Base-by-base conservation (phyloP, 2,888 invertebrate genomes). In the Mythimna vitellina region DNA sequence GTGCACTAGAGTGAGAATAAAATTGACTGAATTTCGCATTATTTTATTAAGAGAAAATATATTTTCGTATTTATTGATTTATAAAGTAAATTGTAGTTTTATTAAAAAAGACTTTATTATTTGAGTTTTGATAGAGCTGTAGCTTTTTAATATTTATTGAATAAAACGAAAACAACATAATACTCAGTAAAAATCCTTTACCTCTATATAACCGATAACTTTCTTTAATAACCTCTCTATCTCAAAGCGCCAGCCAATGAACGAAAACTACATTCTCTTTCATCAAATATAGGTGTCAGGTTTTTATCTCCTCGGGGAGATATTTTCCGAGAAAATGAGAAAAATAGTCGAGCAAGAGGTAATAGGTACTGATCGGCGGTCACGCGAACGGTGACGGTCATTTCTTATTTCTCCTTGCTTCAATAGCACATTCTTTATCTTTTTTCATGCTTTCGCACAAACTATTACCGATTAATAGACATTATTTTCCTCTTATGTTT, bases 311-410 rank as follows among this genome's bases (percentile, higher is more conserved):
- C 14, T 58, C 9, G 20, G 3, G 8, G 51, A 58, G 49, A 53
- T 58, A 38, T 73, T 77, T 79, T 49, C 22, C 20, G 53, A 79
- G 73, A 62, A 72, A 72, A 73, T 62, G 72, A 53, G 65, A 71
- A 53, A 62, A 29, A 42, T 76, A n/a, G 51, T 64, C 32, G 49
- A 54, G 25, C 60, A 25, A 60, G 42, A 12, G 32, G 38, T 65
- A 12, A 56, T 35, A n/a, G n/a, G 58, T 61, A 10, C 53, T 22
- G 42, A 38, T 14, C 54, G 35, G 7, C 17, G 38, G 14, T 20
- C 22, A 35, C 51, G 9, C 29, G 54, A 49, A 29, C 7, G 14
- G 7, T 22, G 42, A 42, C 22, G 42, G 32, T 20, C 12, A 62
- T 32, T 61, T 49, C 17, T 56, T 64, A 49, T 56, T 60, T 60